A percentile compares a stretch with the other conserved stretches of the same genome.
Conservation (phyloP, 2,797 vertebrate species). For the Microctenopoma steveboyesi region DNA sequence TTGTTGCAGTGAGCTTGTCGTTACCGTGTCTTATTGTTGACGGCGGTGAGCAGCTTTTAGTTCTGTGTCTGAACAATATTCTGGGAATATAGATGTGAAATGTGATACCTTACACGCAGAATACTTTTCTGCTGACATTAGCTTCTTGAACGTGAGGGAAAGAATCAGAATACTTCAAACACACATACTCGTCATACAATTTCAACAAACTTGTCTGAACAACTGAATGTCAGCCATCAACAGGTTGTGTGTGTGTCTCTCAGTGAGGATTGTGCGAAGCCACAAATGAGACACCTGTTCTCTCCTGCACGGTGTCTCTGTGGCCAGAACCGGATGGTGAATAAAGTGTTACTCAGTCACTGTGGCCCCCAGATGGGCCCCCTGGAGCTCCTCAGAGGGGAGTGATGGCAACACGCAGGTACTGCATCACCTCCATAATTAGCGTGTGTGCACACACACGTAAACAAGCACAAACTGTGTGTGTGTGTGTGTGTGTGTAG, state of each 20-base stretch:
- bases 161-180: too few species aligned
- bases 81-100: too few species aligned
- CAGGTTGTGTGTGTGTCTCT: not conserved
- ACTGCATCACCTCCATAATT: not conserved
- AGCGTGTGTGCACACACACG: not conserved
- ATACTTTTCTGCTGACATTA: too few species aligned
- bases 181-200: too few species aligned
- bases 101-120: too few species aligned
- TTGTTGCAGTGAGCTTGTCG: too few species aligned
- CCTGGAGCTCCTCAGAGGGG: constrained; percentile 3
- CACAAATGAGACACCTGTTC: constrained; percentile 32
- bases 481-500: constrained; percentile 6
- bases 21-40: too few species aligned
- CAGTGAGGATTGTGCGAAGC: not conserved
- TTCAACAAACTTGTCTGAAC: not conserved
- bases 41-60: too few species aligned
- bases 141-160: too few species aligned
- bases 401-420: not conserved
- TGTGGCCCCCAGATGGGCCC: constrained; percentile 15
- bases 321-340: not conserved
- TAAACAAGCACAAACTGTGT: not conserved
- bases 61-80: too few species aligned
- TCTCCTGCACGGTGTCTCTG: not conserved
- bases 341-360: constrained; percentile 17
- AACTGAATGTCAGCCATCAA: not conserved